These are phyloP conservation scores for Polypterus bichir DNA, from an alignment of 2,113 vertebrate genomes.

Conservation along the genomic window DNA sequence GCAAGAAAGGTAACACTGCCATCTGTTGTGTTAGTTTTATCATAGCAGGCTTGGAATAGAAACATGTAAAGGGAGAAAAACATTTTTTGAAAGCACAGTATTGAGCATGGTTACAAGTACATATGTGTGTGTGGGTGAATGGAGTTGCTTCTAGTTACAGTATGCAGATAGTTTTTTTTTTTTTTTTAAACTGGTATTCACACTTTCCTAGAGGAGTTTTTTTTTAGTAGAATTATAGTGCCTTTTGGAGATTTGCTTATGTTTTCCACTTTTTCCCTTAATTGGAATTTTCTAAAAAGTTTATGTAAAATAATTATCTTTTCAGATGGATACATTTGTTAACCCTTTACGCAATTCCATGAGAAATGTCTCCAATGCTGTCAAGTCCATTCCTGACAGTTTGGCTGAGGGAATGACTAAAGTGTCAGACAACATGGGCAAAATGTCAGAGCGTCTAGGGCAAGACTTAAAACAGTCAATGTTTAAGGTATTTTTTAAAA, in stretches of 20 bases:
- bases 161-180: too few species aligned
- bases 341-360: constrained; percentile 96
- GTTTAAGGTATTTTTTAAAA: constrained; percentile 66
- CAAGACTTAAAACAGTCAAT: constrained; percentile 95
- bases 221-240: too few species aligned
- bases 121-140: too few species aligned
- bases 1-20: constrained; percentile 80
- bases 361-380: constrained; percentile 93
- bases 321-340: constrained; percentile 95
- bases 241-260: neutral
- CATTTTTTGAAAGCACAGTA: too few species aligned
- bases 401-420: constrained; percentile 95
- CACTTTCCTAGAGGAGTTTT: too few species aligned
- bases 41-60: too few species aligned
- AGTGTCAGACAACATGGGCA: constrained; percentile 96
- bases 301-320: too few species aligned
- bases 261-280: neutral
- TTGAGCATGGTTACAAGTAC: too few species aligned
- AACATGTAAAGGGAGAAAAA: too few species aligned
- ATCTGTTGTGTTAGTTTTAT: neutral
- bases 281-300: too few species aligned
- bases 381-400: constrained; percentile 92
- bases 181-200: too few species aligned
- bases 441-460: constrained; percentile 85
- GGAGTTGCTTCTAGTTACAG: too few species aligned